Percentiles rank a stretch among this genome's conserved stretches.
Evolutionary conservation across 2,797 vertebrate genomes (phyloP).

Genomic region (Austrolebias charrua): DNA sequence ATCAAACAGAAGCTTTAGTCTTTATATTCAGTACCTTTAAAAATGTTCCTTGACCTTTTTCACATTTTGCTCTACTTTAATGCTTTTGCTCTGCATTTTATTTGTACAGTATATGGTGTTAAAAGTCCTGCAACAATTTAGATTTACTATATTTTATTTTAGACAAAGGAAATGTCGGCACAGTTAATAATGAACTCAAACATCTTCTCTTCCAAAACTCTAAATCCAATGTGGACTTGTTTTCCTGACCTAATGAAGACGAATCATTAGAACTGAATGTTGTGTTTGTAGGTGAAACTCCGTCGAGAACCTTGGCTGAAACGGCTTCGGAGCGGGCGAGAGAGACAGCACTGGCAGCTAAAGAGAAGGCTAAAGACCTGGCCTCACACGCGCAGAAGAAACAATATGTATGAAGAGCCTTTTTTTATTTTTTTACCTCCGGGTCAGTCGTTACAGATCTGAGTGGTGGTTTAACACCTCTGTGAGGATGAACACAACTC

Average conservation of each 20-base stretch:
- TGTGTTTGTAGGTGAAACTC: slow-evolving; percentile 85
- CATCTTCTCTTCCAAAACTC: background rate
- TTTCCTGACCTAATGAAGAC: background rate
- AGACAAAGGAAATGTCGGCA: no score
- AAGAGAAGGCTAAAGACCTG: slow-evolving; percentile 94
- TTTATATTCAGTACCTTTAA: no score
- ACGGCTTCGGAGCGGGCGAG: slow-evolving; percentile 92
- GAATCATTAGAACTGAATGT: no score
- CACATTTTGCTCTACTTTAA: no score
- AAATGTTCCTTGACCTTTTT: no score
- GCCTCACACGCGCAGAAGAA: slow-evolving; percentile 94
- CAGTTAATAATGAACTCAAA: no score
- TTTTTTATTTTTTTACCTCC: slow-evolving; percentile 2
- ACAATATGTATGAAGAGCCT: slow-evolving; percentile 84
- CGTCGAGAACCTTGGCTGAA: slow-evolving; percentile 88
- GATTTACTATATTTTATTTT: no score
- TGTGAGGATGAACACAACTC: slow-evolving; percentile 50
- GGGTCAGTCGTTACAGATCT: slow-evolving; percentile 25
- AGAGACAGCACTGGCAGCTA: slow-evolving; percentile 93
- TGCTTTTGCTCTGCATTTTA: no score
- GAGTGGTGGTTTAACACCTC: slow-evolving; percentile 39
- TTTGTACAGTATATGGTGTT: no score
- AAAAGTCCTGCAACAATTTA: no score
- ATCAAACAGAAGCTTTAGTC: no score
- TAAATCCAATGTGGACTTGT: background rate